A percentile compares a stretch with the other conserved stretches of the same genome.
These are phyloP conservation scores for Lasiommata megera DNA, from an alignment of 2,888 invertebrate species.

Conservation along the genomic window DNA sequence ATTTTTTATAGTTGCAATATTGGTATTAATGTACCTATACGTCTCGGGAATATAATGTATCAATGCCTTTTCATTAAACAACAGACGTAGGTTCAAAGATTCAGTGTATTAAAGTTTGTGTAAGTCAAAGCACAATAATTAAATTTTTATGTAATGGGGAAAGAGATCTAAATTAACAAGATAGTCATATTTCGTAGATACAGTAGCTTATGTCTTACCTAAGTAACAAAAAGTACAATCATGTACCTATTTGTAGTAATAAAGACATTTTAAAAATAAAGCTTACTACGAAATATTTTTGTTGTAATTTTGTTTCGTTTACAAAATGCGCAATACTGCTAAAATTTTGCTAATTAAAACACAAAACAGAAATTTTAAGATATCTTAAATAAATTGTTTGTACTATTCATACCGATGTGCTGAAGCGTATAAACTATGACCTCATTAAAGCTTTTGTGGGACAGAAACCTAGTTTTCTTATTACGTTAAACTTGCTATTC, in stretches of 20 bases:
- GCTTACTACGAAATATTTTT: background rate
- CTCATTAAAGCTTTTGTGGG: slow-evolving; percentile 11
- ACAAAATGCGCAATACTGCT: background rate
- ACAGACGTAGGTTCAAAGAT: too few species aligned
- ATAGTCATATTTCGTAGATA: too few species aligned
- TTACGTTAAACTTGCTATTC: slow-evolving; percentile 4
- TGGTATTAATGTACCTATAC: too few species aligned
- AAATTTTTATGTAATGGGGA: too few species aligned
- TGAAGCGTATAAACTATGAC: slow-evolving; percentile 6
- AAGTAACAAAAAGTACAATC: too few species aligned
- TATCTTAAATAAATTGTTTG: background rate
- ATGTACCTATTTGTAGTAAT: too few species aligned
- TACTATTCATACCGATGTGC: slow-evolving; percentile 3
- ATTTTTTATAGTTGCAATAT: background rate
- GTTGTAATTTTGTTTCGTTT: background rate
- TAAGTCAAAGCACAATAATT: too few species aligned
- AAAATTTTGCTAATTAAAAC: slow-evolving; percentile 2
- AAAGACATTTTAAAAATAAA: background rate
- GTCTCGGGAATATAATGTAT: too few species aligned
- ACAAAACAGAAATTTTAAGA: background rate
- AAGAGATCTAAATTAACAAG: too few species aligned
- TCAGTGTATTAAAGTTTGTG: too few species aligned
- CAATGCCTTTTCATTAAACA: too few species aligned
- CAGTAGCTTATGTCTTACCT: too few species aligned
- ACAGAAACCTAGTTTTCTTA: slow-evolving; percentile 12